A percentile compares a stretch with the other conserved stretches of the same genome.
These are phyloP conservation scores for Hymenochirus boettgeri DNA, from an alignment of 2,113 vertebrate genomes.

Conservation along the genomic window DNA sequence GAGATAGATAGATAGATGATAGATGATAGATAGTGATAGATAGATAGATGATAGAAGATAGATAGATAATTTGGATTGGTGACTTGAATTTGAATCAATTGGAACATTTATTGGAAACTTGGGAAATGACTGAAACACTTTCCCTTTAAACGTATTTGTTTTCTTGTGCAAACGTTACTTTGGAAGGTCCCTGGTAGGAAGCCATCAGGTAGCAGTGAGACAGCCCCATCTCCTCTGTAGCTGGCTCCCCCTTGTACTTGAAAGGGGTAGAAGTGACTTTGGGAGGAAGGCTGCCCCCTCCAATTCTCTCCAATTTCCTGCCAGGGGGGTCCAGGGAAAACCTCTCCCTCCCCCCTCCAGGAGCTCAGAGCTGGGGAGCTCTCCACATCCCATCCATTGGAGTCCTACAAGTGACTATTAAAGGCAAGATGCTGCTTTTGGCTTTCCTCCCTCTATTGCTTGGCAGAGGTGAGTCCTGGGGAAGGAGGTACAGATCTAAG, in stretches of 20 bases:
- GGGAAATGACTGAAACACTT: no score
- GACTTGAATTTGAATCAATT: no score
- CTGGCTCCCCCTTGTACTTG: not conserved
- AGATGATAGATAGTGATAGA: no score
- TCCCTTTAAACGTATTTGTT: no score
- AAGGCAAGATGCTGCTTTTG: constrained; percentile 28
- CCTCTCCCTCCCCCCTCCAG: constrained; percentile 13
- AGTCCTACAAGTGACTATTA: constrained; percentile 6
- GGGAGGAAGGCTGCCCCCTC: constrained; percentile 21
- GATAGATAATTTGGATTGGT: no score
- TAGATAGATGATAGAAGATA: no score
- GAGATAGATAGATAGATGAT: no score
- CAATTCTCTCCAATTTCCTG: constrained; percentile 13
- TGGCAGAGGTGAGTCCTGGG: constrained; percentile 26
- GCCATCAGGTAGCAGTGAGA: no score
- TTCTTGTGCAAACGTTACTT: no score
- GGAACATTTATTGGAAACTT: no score
- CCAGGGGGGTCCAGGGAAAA: not conserved
- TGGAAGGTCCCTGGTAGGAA: no score
- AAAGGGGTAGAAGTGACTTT: constrained; percentile 2
- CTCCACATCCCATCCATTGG: not conserved
- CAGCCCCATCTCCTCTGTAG: not conserved
- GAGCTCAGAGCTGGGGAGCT: not conserved
- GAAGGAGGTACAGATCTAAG: not conserved
- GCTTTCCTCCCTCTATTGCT: constrained; percentile 15